Percentiles rank a stretch among this genome's conserved stretches.
phyloP scores from a whole-genome alignment of 2,113 vertebrate genomes.

The Nycticorax nycticorax region DNA sequence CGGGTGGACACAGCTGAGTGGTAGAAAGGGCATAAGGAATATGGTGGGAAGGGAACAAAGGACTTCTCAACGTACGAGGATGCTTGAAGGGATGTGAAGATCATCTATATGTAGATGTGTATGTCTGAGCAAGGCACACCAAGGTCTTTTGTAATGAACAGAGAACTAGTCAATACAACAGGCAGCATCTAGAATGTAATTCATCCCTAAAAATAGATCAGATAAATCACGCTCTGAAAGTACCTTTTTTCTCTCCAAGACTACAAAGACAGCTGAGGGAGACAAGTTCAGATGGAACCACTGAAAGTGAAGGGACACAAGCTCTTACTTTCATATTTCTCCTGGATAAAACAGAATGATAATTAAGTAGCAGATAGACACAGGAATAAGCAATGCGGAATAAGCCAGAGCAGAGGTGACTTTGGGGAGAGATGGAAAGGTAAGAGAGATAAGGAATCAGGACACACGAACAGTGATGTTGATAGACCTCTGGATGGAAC shows the following conservation, averaged over 20 bases:
- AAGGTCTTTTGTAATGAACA: background rate
- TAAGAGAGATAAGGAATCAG: background rate
- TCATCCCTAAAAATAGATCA: background rate
- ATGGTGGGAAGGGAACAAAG: background rate
- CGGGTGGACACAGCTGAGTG: background rate
- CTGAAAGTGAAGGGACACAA: background rate
- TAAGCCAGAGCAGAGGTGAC: background rate
- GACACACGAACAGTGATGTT: background rate
- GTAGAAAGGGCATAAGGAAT: background rate
- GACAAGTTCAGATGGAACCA: background rate
- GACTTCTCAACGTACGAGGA: background rate
- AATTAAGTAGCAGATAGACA: background rate
- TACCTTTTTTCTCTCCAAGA: background rate
- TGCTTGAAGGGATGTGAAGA: background rate
- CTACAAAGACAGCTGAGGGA: background rate
- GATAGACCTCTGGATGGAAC: background rate
- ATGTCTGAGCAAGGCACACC: background rate
- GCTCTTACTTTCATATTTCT: background rate
- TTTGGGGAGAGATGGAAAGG: background rate
- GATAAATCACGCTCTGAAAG: background rate
- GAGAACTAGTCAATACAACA: background rate
- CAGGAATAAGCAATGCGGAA: background rate
- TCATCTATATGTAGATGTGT: accelerated
- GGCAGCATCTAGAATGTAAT: background rate
- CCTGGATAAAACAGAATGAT: background rate